A percentile compares a stretch with the other conserved stretches of the same genome.
Evolutionary conservation across 1,140 invertebrate species (phyloP).

Genomic region (Drosophila obscura): DNA sequence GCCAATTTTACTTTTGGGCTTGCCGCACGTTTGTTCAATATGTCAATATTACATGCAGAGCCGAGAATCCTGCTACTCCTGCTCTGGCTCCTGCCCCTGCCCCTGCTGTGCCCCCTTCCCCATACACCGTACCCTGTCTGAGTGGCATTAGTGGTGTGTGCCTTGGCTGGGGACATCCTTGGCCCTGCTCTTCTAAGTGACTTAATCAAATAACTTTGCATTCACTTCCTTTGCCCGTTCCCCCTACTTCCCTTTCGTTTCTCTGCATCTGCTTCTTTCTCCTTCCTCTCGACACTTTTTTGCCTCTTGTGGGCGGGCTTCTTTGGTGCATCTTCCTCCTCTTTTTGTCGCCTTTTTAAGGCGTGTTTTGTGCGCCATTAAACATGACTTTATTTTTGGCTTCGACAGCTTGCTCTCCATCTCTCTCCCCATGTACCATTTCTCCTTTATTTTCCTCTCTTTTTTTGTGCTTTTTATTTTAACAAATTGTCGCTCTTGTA

Average conservation of each 20-base stretch:
- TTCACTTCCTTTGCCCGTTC: slow-evolving; percentile 44
- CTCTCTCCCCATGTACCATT: not conserved
- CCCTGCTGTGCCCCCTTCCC: slow-evolving; percentile 6
- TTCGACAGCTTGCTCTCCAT: slow-evolving; percentile 16
- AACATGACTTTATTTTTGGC: slow-evolving; percentile 58
- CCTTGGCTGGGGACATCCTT: slow-evolving; percentile 3
- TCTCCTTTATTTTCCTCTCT: not conserved
- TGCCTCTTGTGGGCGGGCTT: too few relatives aligned
- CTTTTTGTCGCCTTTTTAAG: slow-evolving; percentile 35
- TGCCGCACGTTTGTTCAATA: slow-evolving; percentile 78
- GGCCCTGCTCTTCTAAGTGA: slow-evolving; percentile 57
- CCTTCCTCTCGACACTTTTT: slow-evolving; percentile 17
- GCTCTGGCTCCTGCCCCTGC: slow-evolving; percentile 24
- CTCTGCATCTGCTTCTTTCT: too few relatives aligned
- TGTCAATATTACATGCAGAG: slow-evolving; percentile 78
- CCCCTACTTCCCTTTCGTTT: not conserved
- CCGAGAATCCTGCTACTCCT: slow-evolving; percentile 40
- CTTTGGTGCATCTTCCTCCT: slow-evolving; percentile 7
- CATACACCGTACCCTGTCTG: slow-evolving; percentile 31
- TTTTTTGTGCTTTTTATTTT: slow-evolving; percentile 29
- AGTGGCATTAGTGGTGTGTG: slow-evolving; percentile 60
- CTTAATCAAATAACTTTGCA: slow-evolving; percentile 82
- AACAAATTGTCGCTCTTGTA: slow-evolving; percentile 41
- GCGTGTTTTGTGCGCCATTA: slow-evolving; percentile 59
- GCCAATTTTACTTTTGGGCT: slow-evolving; percentile 63